Base-by-base conservation (phyloP, 2,888 invertebrate genomes). In the Callyntrura guangdongensis region DNA sequence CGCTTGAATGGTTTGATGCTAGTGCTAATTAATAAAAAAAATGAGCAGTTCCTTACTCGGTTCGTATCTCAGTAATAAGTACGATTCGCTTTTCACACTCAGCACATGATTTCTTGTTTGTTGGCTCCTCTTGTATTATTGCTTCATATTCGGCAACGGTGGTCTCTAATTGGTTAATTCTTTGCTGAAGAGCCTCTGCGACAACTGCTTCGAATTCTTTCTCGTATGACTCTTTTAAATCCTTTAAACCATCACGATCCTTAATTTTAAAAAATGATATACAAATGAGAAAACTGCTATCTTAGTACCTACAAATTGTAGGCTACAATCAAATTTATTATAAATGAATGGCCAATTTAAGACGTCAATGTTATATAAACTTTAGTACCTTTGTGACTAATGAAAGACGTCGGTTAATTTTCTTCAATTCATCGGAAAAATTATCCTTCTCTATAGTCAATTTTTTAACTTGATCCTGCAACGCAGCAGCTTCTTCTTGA, bases 161-260 rank as follows among this genome's bases (percentile, higher is more conserved):
- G 5, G 67, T 59, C 89, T 94, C 93, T 5, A 94, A 53, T 61
- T 93, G 91, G 53, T 36, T 74, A 77, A 93, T 92, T 77, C 94
- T 83, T 22, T 92, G 89, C 69, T 92, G 91, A 0, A 94, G 69
- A n/a, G 93, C 90, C 61, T 92, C 91, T 0, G 93, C 86, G 27
- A 93, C 91, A 5, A 92, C 59, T 20, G 91, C 93, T 64, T 92
- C 92, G 22, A 93, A 92, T 87, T 94, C 94, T 25, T 92, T 91
- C 47, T 93, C 93, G 56, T 93, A 94, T 0, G 94, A 94, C 17
- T 94, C 94, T 74, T 93, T 94, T 17, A 94, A 64, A 0, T 89
- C 91, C 86, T 93, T 92, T 11, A 94, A 74, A 6, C 93, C 93
- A 56, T 94, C 94, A 17, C 94, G 84, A 86, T 94, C 94, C 93